These are phyloP conservation scores for Neotragus pygmaeus DNA, from an alignment of 2,113 vertebrate species.

Conservation along the genomic window DNA sequence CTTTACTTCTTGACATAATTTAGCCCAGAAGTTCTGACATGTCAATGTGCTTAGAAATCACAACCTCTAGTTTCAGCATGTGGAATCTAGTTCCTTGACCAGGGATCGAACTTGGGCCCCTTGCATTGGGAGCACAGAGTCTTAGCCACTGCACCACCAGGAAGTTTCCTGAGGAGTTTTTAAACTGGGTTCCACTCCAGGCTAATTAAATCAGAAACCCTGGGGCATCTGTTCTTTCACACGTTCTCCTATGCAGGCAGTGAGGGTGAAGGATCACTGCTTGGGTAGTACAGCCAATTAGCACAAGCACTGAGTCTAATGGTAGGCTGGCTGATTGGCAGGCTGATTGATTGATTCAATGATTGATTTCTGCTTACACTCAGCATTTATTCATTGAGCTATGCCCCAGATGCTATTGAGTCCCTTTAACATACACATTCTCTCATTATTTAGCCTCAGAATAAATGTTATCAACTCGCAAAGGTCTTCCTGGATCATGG, in stretches of 20 bases:
- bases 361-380: neutral
- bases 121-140: rapidly evolving
- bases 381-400: neutral
- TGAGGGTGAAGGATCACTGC: neutral
- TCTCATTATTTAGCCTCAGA: neutral
- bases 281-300: neutral
- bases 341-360: neutral
- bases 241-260: neutral
- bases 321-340: neutral
- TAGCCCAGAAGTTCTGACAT: neutral
- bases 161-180: neutral
- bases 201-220: neutral
- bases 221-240: neutral
- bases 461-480: neutral
- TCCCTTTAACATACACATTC: neutral
- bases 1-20: neutral
- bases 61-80: neutral
- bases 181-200: neutral
- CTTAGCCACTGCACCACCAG: neutral
- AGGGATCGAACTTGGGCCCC: neutral
- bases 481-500: neutral
- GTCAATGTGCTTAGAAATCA: neutral
- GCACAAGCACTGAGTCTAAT: neutral
- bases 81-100: neutral
- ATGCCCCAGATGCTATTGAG: neutral